These are phyloP conservation scores for Anguilla rostrata DNA, from an alignment of 2,113 vertebrate species.

Conservation along the genomic window DNA sequence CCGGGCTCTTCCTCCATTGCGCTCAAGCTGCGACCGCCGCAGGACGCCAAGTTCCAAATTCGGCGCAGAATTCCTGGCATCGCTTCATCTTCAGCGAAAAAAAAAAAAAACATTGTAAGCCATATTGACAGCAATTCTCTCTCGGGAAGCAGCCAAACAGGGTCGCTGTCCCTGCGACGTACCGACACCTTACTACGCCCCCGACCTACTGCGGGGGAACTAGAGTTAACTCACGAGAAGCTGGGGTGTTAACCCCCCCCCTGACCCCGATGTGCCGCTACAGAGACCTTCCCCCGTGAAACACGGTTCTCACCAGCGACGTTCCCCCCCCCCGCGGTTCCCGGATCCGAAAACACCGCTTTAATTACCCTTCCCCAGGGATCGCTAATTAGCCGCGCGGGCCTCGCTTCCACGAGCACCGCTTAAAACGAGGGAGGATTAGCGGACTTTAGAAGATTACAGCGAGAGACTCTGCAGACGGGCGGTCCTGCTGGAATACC, in stretches of 20 bases:
- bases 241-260: neutral
- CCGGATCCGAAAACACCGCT: slow-evolving; percentile 44
- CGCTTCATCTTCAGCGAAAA: no score
- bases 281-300: neutral
- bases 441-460: slow-evolving; percentile 69
- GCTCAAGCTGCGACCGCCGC: neutral
- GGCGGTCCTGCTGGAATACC: slow-evolving; percentile 41
- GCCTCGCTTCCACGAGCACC: slow-evolving; percentile 61
- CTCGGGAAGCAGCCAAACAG: neutral
- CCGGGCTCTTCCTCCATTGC: neutral
- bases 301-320: slow-evolving; percentile 25
- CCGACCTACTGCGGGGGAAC: neutral
- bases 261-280: neutral
- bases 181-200: neutral
- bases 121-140: neutral
- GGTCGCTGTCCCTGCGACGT: neutral
- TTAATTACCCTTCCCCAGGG: slow-evolving; percentile 52
- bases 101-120: no score
- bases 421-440: slow-evolving; percentile 68
- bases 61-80: neutral
- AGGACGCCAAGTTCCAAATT: neutral
- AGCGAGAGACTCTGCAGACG: slow-evolving; percentile 66
- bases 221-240: neutral
- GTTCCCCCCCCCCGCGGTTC: slow-evolving; percentile 23
- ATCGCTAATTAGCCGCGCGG: slow-evolving; percentile 65